Evolutionary conservation across 2,797 vertebrate genomes (phyloP), one percentile per base, ranked within the genome.

Genomic region (Eupleurogrammus muticus): DNA sequence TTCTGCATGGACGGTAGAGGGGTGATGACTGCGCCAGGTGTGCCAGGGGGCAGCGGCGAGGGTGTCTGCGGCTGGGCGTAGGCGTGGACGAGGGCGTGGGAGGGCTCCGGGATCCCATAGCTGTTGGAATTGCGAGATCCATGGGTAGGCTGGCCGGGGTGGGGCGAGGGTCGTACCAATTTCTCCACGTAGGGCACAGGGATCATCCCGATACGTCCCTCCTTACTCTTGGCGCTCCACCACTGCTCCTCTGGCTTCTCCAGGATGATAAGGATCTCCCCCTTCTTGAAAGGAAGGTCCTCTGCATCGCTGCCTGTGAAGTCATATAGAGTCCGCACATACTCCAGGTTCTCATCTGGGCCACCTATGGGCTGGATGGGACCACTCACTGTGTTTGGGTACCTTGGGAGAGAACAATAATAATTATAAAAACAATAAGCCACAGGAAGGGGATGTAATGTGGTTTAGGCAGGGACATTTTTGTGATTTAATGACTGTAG

Each of bases 201-300:
- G 85, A 99, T 99, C 98, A 99, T 99, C 9, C 98, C 98, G 23
- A 95, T 84, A 2, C 96, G 95, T 56, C 98, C 98, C 19, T 99
- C 97, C 90, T 97, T 98, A 90, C 95, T 99, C 76, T 97, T 95
- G 87, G 98, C 98, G 0, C 97, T 99, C 98, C 98, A 99, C 98
- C 98, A 99, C 90, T 99, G 98, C 92, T 99, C 98, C 92, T 99
- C 98, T 0, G 98, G 97, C 88, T 99, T 99, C 81, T 99, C 98
- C 57, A 99, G 82, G 73, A 99, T 98, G 49, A 95, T 94, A 50
- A 99, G 92, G 71, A 99, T 90, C 89, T 99, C 98, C 0, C 98
- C 97, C 84, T 97, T 99, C 86, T 97, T 98, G 86, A 99, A 99
- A 3, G 97, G 97, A 73, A 99, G 95, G 90, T 99, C 98, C 92